Conservation (phyloP, 2,888 invertebrate genomes). For the Amblyjoppa fuscipennis region DNA sequence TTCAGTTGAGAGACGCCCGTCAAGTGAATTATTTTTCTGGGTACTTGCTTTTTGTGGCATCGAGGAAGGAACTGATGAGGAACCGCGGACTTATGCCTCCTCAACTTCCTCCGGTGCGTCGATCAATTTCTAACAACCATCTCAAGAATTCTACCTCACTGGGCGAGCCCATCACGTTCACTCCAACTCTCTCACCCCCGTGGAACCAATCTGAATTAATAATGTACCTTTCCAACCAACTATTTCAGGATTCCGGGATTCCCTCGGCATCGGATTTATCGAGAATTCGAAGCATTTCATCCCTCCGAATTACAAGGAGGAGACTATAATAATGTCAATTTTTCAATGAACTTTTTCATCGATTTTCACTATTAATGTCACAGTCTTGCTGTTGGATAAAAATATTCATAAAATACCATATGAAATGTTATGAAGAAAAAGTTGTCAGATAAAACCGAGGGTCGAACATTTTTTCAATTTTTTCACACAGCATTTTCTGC, state of each 20-base stretch:
- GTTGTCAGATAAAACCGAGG: too few relatives aligned
- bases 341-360: background rate
- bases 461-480: too few relatives aligned
- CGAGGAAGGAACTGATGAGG: background rate
- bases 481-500: too few relatives aligned
- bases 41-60: background rate
- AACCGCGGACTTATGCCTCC: background rate
- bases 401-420: too few relatives aligned
- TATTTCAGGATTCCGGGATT: slow-evolving; percentile 36
- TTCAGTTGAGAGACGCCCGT: too few relatives aligned
- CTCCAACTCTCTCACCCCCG: background rate
- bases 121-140: slow-evolving; percentile 30
- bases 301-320: background rate
- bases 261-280: slow-evolving; percentile 28
- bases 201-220: slow-evolving; percentile 26
- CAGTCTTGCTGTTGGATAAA: too few relatives aligned
- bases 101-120: background rate
- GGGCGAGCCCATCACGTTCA: background rate
- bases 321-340: background rate
- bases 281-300: slow-evolving; percentile 31
- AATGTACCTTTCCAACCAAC: slow-evolving; percentile 43
- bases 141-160: background rate
- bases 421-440: too few relatives aligned
- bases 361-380: too few relatives aligned
- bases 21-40: background rate